phyloP scores from a whole-genome alignment of 2,888 invertebrate genomes.

The Luperina testacea region DNA sequence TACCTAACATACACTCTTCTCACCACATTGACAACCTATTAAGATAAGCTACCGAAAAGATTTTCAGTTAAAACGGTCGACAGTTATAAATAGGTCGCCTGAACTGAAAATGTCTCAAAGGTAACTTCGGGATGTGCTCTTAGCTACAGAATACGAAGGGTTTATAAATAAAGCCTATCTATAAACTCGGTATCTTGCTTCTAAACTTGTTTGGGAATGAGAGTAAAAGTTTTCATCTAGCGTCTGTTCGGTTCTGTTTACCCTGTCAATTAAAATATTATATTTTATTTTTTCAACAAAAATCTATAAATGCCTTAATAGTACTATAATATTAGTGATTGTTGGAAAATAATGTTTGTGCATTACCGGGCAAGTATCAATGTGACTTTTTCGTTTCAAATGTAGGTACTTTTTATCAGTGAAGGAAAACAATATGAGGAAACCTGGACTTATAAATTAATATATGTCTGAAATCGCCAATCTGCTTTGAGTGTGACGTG shows the following conservation, averaged over 20 bases:
- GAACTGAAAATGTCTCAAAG: slow-evolving; percentile 20
- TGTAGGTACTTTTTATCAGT: not conserved
- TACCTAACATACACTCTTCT: not conserved
- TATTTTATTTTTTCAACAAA: not conserved
- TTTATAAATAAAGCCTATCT: slow-evolving; percentile 1
- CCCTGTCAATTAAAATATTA: not conserved
- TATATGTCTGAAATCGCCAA: not conserved
- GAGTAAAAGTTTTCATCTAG: not conserved
- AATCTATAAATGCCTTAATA: not conserved
- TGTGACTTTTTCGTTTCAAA: not conserved
- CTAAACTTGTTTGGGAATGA: not conserved
- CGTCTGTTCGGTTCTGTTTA: not conserved
- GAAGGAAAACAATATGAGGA: not conserved
- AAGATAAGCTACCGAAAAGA: not conserved
- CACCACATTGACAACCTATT: not conserved
- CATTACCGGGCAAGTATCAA: not conserved
- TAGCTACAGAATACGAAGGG: not conserved
- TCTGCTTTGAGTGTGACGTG: not conserved
- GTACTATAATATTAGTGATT: not conserved
- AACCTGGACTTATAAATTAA: not conserved
- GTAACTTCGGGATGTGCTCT: not conserved
- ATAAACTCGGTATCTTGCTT: not conserved
- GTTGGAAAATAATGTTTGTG: not conserved
- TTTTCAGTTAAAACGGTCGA: not conserved
- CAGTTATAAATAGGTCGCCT: slow-evolving; percentile 1